Conservation (phyloP, 1,140 invertebrate species). For the Parapsyche elsis region DNA sequence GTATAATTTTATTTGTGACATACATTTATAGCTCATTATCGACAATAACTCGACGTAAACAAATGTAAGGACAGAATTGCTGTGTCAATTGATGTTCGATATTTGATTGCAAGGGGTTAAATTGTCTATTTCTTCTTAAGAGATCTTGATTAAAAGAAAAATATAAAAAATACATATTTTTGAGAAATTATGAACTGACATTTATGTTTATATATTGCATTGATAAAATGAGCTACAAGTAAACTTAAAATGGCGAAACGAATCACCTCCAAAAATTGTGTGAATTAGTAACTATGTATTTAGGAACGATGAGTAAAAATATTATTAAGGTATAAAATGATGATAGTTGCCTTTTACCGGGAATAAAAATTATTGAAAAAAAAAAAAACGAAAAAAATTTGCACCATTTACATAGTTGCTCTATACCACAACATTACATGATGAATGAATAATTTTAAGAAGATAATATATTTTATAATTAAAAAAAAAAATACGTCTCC, state of each 20-base stretch:
- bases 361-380: not conserved
- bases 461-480: conserved; percentile 24
- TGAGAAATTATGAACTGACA: conserved; percentile 10
- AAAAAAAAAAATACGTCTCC: conserved; percentile 12
- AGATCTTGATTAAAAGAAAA: not conserved
- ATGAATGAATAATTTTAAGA: conserved; percentile 1
- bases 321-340: conserved; percentile 39
- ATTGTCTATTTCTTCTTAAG: not conserved
- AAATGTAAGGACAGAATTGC: not conserved
- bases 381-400: conserved; percentile 1
- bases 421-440: conserved; percentile 1
- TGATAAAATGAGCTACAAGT: not conserved
- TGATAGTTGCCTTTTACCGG: conserved; percentile 41
- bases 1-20: too few species aligned
- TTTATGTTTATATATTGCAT: not conserved
- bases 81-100: not conserved
- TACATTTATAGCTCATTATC: conserved; percentile 6
- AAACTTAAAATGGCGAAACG: not conserved
- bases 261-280: not conserved
- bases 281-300: conserved; percentile 35
- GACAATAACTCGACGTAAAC: not conserved
- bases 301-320: not conserved
- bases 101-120: conserved; percentile 20
- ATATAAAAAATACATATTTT: not conserved
- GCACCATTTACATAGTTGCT: conserved; percentile 13